Base-by-base conservation (phyloP, 1,140 invertebrate genomes). In the Maconellicoccus hirsutus region DNA sequence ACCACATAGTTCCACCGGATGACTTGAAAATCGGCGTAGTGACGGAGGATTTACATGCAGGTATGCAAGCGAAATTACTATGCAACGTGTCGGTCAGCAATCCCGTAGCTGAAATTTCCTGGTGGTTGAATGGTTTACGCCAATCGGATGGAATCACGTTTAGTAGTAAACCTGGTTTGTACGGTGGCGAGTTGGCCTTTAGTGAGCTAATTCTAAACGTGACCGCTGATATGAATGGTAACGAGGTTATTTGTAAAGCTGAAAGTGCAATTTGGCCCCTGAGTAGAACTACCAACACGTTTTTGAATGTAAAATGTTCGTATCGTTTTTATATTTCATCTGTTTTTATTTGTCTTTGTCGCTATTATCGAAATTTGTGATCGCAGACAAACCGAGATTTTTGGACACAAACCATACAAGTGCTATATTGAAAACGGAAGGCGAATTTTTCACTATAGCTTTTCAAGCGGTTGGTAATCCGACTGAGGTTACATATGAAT, bases 51-150 rank as follows among this genome's bases (percentile, higher is more conserved):
- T 83, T 94, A 25, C 87, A 86, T 76, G 89, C 88, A 7, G 93
- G 90, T 70, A 84, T 87, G 74, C 85, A 84, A 76, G 91, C 89
- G 7, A 87, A 86, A 38, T 79, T 98, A 61, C 89, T 86, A 70
- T 98, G 96, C 78, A 89, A 93, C 77, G 92, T 93, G 1, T 90
- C 89, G 61, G 92, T 92, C 52, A 95, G 93, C 78, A 97, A 98
- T 82, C 96, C 96, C 12, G 87, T 92, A 1, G 92, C 95, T 1
- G 86, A 87, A 74, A 85, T 98, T 74, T 90, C 88, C 0, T 98
- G 95, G 95, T 93, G 91, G 86, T 87, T 91, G 75, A 92, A 91
- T 14, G 90, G 25, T 19, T n/a, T 91, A 73, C 86, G 86, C 72
- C 88, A 91, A 59, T 70, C 72, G 71, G 73, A 79, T 80, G 84